These are phyloP conservation scores for Venustaconcha ellipsiformis DNA, from an alignment of 1,140 invertebrate genomes.

Conservation along the genomic window DNA sequence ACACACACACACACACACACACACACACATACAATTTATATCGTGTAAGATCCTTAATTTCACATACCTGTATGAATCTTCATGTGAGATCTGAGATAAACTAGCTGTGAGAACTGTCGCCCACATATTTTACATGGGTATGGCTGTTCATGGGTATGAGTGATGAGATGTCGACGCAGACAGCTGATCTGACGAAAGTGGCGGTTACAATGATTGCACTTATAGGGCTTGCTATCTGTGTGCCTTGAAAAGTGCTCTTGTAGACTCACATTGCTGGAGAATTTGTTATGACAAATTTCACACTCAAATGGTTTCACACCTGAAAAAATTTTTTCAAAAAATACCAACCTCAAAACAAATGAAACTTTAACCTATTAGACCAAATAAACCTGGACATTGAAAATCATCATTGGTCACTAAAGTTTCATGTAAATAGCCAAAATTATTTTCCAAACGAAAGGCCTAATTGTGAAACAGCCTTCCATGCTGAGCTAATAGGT, in stretches of 20 bases:
- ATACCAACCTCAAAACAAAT: too few species aligned
- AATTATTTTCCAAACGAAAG: too few species aligned
- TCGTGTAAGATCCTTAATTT: too few species aligned
- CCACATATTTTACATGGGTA: slow-evolving; percentile 57
- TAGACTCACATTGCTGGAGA: slow-evolving; percentile 59
- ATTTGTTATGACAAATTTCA: slow-evolving; percentile 57
- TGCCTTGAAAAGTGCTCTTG: slow-evolving; percentile 61
- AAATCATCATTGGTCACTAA: too few species aligned
- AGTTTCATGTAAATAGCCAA: too few species aligned
- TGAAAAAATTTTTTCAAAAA: slow-evolving; percentile 25
- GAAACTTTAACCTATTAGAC: too few species aligned
- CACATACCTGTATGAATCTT: slow-evolving; percentile 62
- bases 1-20: too few species aligned
- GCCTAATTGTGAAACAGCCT: too few species aligned
- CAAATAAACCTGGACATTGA: too few species aligned
- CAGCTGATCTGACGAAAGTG: slow-evolving; percentile 62
- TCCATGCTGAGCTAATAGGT: too few species aligned
- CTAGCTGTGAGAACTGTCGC: slow-evolving; percentile 55
- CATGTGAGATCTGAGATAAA: slow-evolving; percentile 64
- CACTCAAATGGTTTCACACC: slow-evolving; percentile 66
- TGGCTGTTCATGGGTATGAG: slow-evolving; percentile 54
- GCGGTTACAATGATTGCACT: slow-evolving; percentile 52
- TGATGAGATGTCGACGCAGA: slow-evolving; percentile 56
- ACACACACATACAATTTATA: too few species aligned
- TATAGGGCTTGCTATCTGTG: slow-evolving; percentile 50